Evolutionary conservation across 1,140 invertebrate genomes (phyloP), one percentile per base, ranked within the genome.

Genomic region (Calliphora vicina): DNA sequence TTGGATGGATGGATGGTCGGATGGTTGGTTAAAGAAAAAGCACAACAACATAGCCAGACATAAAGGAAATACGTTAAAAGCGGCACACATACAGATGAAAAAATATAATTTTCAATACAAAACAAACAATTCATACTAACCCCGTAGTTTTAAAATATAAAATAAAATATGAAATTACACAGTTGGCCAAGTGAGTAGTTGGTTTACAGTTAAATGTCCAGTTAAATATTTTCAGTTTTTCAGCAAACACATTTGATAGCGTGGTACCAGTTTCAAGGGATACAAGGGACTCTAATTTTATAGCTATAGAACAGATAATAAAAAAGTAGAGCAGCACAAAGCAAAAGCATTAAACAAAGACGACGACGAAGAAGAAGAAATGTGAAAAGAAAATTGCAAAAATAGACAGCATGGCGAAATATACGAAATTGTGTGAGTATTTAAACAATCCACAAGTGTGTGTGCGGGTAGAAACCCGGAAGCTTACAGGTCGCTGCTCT

Each of bases 371-470:
- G 10, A 50, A 50, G 45, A 43, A n/a, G n/a, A n/a, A n/a, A n/a
- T n/a, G 35, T 35, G 35, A 35, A 35, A 17, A 76, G 17, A n/a
- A n/a, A n/a, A n/a, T n/a, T n/a, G n/a, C n/a, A n/a, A 76, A 76
- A 42, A 76, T 35, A 76, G 42, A 76, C 74, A 45, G 35, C 35
- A 23, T 78, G 35, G n/a, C 35, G 23, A 78, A 76, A 29, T 13
- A 76, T 4, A 42, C 1, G 3, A 20, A 76, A 10, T 43, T 20
- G 10, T 15, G n/a, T 45, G 74, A 45, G 74, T 78, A 78, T 42
- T 80, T 35, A 45, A 84, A 73, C 87, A 88, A 86, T 88, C 88
- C 88, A 89, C 88, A 89, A 89, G 88, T 89, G 88, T 89, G 88
- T 89, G 88, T 89, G 87, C 85, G 84, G 57, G 84, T 76, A 61